phyloP scores from a whole-genome alignment of 2,888 invertebrate species.

The Mimachlamys varia region DNA sequence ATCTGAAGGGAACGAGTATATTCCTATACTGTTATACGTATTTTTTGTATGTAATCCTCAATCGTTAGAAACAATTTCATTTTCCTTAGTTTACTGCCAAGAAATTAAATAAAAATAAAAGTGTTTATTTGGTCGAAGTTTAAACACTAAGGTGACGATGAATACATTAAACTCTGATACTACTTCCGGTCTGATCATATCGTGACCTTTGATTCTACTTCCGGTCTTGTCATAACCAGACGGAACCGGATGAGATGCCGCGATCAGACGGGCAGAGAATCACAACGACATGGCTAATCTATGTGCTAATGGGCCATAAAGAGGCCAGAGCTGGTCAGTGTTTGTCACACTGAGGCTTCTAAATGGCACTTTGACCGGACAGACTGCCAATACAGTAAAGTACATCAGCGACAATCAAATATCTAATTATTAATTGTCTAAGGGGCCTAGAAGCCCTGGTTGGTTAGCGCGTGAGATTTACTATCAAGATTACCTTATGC shows the following conservation, averaged over 20 bases:
- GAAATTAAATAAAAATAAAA: too few species aligned
- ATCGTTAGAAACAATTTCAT: too few species aligned
- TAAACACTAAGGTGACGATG: too few species aligned
- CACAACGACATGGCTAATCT: background rate
- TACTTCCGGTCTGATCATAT: background rate
- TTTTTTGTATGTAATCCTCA: too few species aligned
- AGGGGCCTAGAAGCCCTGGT: background rate
- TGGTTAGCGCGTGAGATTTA: background rate
- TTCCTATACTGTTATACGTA: too few species aligned
- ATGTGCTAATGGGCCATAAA: slow-evolving; percentile 7
- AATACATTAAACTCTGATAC: background rate
- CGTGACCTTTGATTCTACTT: background rate
- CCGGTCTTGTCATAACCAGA: background rate
- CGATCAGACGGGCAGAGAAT: background rate
- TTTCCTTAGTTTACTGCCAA: too few species aligned
- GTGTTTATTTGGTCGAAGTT: too few species aligned
- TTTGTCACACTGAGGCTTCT: background rate
- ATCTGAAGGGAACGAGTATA: too few species aligned
- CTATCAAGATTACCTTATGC: background rate
- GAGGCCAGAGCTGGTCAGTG: background rate
- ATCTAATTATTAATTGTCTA: background rate
- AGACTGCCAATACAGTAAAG: background rate
- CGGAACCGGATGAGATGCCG: background rate
- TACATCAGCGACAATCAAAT: slow-evolving; percentile 12
- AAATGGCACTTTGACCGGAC: slow-evolving; percentile 1